These are phyloP conservation scores for Ariolimax columbianus DNA, from an alignment of 2,888 invertebrate genomes.

Conservation along the genomic window DNA sequence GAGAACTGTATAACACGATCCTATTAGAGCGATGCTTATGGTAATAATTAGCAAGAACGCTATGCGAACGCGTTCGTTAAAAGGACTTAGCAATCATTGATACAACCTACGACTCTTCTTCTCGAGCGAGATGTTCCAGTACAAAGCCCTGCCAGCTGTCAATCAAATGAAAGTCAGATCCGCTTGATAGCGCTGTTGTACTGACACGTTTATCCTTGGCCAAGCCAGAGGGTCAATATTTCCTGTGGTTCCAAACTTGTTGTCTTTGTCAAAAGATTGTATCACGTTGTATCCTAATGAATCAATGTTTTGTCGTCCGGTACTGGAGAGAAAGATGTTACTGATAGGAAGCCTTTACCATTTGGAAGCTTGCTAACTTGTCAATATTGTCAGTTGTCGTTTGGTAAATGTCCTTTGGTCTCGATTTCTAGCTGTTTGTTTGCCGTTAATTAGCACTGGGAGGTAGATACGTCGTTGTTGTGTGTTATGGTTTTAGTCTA, in stretches of 20 bases:
- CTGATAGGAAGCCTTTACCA: not conserved
- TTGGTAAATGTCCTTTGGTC: no score
- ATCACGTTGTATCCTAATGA: not conserved
- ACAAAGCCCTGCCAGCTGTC: slow-evolving; percentile 23
- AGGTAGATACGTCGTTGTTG: no score
- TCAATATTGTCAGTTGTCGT: not conserved
- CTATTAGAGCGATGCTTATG: slow-evolving; percentile 9
- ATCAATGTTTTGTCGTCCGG: not conserved
- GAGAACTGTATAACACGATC: not conserved
- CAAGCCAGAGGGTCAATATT: slow-evolving; percentile 16
- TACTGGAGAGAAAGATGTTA: not conserved
- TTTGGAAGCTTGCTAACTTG: not conserved
- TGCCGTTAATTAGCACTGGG: no score
- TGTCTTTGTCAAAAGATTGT: slow-evolving; percentile 14
- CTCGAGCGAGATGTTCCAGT: not conserved
- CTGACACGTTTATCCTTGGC: not conserved
- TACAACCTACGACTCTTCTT: slow-evolving; percentile 23
- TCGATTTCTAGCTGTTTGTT: no score
- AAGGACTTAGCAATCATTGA: slow-evolving; percentile 3
- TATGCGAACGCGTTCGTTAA: not conserved
- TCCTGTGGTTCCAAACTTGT: slow-evolving; percentile 9
- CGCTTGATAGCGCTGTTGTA: not conserved
- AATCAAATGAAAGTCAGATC: not conserved
- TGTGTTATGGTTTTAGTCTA: no score
- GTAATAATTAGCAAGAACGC: slow-evolving; percentile 6